These are phyloP conservation scores for Dryococelus australis DNA, from an alignment of 2,888 invertebrate species.

Conservation along the genomic window DNA sequence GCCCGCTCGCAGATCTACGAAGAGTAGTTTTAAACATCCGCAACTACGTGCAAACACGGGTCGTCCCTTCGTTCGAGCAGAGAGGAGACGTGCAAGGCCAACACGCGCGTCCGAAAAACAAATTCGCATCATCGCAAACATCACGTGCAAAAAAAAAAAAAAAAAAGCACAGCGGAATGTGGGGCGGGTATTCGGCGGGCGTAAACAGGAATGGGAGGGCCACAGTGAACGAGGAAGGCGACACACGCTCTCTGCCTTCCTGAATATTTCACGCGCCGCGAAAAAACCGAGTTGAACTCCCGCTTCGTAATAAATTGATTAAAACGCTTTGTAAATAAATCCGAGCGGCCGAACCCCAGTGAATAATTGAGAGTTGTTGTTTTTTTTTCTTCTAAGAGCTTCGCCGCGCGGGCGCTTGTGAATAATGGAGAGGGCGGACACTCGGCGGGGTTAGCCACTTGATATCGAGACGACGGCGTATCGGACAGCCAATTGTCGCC, in stretches of 20 bases:
- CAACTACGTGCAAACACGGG: no score
- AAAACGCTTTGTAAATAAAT: conserved; percentile 1
- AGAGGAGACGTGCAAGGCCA: no score
- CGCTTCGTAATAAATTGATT: not conserved
- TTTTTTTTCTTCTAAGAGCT: not conserved
- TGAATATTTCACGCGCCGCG: conserved; percentile 2
- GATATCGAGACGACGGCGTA: not conserved
- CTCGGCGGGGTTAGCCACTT: not conserved
- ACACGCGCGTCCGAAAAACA: no score
- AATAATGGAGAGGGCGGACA: not conserved
- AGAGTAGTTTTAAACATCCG: no score
- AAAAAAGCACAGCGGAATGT: no score
- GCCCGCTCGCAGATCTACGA: no score
- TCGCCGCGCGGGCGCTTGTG: not conserved
- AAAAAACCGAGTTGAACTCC: not conserved
- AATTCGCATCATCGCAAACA: no score
- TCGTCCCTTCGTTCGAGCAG: no score
- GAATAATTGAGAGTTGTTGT: not conserved
- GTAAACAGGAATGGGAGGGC: not conserved
- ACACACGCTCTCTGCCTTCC: not conserved
- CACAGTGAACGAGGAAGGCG: no score
- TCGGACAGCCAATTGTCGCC: no score
- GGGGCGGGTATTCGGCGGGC: not conserved
- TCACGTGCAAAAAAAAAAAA: no score
- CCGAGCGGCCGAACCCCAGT: not conserved